phyloP scores from a whole-genome alignment of 2,113 vertebrate genomes.

The Sitta europaea region DNA sequence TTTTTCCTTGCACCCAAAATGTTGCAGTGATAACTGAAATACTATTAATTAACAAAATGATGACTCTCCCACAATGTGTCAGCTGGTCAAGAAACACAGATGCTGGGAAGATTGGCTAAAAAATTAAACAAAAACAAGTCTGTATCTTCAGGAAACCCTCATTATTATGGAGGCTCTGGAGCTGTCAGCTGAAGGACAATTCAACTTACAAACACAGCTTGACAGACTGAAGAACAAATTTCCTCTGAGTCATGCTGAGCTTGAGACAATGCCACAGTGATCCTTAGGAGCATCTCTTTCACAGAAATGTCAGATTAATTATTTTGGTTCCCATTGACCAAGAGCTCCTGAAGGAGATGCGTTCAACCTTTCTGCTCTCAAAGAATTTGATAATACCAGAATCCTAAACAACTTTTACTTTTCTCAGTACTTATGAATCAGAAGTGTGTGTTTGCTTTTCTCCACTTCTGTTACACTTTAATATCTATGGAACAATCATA shows the following conservation, averaged over 20 bases:
- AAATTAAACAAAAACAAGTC: background rate
- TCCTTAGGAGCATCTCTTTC: background rate
- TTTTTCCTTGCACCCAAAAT: background rate
- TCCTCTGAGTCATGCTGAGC: background rate
- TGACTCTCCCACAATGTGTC: background rate
- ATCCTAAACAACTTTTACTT: background rate
- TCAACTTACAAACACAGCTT: background rate
- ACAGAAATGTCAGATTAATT: background rate
- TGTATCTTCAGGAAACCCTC: background rate
- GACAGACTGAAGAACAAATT: background rate
- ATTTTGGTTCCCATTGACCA: background rate
- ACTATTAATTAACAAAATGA: background rate
- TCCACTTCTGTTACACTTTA: background rate
- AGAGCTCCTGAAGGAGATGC: background rate
- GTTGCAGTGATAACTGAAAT: background rate
- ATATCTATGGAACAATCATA: background rate
- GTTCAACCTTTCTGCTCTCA: background rate
- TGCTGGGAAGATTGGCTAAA: background rate
- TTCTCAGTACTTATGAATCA: background rate
- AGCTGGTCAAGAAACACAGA: background rate
- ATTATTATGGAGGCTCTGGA: background rate
- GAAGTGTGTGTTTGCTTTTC: background rate
- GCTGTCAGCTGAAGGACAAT: background rate
- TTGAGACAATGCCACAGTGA: background rate
- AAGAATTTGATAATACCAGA: background rate